phyloP scores from a whole-genome alignment of 2,888 invertebrate species.

The Dimorphilus gyrociliatus region DNA sequence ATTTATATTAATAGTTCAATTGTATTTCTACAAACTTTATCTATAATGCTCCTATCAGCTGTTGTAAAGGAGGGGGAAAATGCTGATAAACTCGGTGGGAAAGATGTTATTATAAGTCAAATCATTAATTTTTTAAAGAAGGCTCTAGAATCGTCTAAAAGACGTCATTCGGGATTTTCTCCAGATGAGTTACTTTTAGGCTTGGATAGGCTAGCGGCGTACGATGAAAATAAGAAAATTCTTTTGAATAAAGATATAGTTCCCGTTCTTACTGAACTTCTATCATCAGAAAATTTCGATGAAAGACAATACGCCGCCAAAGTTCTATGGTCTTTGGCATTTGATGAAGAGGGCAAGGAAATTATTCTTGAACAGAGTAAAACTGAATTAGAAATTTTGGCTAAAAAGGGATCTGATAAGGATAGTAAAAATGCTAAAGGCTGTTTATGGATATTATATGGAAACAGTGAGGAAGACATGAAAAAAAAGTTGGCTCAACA shows the following conservation, averaged over 20 bases:
- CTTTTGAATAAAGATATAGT: no score
- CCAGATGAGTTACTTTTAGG: slow-evolving; percentile 24
- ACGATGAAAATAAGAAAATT: slow-evolving; percentile 27
- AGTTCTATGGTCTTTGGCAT: slow-evolving; percentile 23
- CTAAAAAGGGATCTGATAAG: slow-evolving; percentile 15
- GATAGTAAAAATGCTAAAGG: slow-evolving; percentile 17
- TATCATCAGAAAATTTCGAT: slow-evolving; percentile 15
- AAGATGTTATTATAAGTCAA: no score
- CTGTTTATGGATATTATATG: slow-evolving; percentile 20
- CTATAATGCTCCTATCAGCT: no score
- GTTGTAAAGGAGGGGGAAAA: no score
- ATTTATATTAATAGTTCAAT: no score
- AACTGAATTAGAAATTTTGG: no score
- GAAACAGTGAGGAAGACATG: slow-evolving; percentile 18
- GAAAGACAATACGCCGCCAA: slow-evolving; percentile 19
- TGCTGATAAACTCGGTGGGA: no score
- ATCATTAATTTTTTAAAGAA: no score
- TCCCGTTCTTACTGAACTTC: slow-evolving; percentile 16
- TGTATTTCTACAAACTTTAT: no score
- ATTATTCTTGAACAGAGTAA: slow-evolving; percentile 15
- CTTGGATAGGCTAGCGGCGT: slow-evolving; percentile 23
- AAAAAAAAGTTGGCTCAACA: no score
- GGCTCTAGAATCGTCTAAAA: no score
- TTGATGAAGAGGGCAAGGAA: slow-evolving; percentile 20
- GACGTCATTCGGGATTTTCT: slow-evolving; percentile 22